Evolutionary conservation across 2,888 invertebrate species (phyloP).

Genomic region (Electrophaes corylata): DNA sequence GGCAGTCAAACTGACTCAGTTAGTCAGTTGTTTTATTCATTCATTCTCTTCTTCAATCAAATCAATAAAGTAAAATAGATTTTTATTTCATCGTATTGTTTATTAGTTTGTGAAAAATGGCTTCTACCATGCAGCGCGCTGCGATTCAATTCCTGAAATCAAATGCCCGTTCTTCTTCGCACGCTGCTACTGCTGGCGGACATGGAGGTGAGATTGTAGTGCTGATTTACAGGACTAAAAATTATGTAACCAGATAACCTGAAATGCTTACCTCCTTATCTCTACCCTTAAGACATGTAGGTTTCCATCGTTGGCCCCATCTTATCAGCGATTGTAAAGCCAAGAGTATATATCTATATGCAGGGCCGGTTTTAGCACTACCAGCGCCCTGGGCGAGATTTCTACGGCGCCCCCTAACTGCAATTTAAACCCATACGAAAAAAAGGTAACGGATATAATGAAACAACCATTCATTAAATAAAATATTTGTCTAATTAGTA

Average conservation of each 20-base stretch:
- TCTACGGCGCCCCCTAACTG: too few species aligned
- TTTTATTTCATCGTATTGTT: conserved; percentile 12
- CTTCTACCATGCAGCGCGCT: conserved; percentile 73
- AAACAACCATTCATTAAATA: too few species aligned
- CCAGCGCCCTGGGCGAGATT: too few species aligned
- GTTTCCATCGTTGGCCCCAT: too few species aligned
- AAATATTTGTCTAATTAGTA: too few species aligned
- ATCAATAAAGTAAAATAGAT: conserved; percentile 8
- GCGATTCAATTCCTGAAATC: conserved; percentile 75
- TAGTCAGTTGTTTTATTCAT: too few species aligned
- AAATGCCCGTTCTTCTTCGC: conserved; percentile 68
- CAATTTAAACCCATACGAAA: too few species aligned
- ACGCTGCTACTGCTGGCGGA: conserved; percentile 74
- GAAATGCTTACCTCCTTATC: conserved; percentile 50
- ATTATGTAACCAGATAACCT: conserved; percentile 81
- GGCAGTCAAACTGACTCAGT: too few species aligned
- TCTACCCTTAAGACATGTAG: neutral
- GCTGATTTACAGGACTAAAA: conserved; percentile 39
- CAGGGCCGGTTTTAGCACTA: too few species aligned
- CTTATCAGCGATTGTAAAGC: neutral
- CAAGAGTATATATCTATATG: neutral
- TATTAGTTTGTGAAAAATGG: conserved; percentile 61
- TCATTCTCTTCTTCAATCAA: neutral
- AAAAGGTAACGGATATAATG: too few species aligned
- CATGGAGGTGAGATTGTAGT: conserved; percentile 66